These are phyloP conservation scores for Pomacea maculata DNA, from an alignment of 1,140 invertebrate genomes.

Conservation along the genomic window DNA sequence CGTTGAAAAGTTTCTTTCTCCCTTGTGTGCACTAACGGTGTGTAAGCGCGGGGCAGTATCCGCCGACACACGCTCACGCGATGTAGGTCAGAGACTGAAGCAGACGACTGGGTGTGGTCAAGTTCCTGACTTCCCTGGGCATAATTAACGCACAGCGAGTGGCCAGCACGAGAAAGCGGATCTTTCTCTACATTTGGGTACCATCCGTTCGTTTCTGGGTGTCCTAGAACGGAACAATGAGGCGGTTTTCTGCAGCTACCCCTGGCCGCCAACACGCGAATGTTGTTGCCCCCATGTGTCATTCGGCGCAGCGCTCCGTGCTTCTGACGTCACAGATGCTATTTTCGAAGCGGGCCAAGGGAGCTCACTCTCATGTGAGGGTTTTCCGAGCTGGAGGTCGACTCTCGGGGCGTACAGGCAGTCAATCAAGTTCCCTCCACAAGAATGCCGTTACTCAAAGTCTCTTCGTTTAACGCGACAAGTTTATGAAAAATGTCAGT, in stretches of 20 bases:
- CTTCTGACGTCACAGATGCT: constrained; percentile 3
- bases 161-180: not conserved
- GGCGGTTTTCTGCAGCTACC: not conserved
- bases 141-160: not conserved
- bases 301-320: not conserved
- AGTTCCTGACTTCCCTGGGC: not conserved
- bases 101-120: not conserved
- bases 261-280: not conserved
- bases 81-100: not conserved
- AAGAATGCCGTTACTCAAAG: too few species aligned
- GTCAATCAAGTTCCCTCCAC: too few species aligned
- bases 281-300: constrained; percentile 1
- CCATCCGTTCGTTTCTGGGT: not conserved
- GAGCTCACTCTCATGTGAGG: not conserved
- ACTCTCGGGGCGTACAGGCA: too few species aligned
- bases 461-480: too few species aligned
- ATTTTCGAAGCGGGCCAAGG: constrained; percentile 2
- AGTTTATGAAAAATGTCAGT: too few species aligned
- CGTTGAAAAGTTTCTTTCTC: too few species aligned
- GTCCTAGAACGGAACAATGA: not conserved
- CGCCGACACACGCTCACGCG: not conserved
- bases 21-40: too few species aligned
- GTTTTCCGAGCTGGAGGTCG: too few species aligned
- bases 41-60: too few species aligned
- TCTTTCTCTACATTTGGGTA: constrained; percentile 5